Evolutionary conservation across 2,797 vertebrate species (phyloP).

Genomic region (Anguilla marmorata): DNA sequence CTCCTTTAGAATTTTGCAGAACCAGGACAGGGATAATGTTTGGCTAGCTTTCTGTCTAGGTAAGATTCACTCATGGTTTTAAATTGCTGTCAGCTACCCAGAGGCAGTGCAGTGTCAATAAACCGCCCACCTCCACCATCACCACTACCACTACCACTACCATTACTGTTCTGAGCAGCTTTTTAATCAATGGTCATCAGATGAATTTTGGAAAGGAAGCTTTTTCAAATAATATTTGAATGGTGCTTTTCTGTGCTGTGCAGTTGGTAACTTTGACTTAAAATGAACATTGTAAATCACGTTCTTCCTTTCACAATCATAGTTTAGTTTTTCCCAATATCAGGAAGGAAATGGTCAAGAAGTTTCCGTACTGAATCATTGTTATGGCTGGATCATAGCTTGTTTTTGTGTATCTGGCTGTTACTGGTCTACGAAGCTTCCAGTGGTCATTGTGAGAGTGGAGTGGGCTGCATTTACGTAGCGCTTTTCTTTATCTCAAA

Average conservation of each 20-base stretch:
- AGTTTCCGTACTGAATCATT: neutral
- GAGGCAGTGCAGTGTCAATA: too few species aligned
- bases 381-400: neutral
- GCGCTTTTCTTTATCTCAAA: neutral
- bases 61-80: conserved; percentile 1
- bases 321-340: neutral
- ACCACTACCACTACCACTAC: too few species aligned
- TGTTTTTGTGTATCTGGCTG: neutral
- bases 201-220: neutral
- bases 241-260: neutral
- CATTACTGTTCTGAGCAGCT: neutral
- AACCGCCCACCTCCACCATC: neutral
- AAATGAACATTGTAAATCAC: neutral
- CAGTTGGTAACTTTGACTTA: neutral
- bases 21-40: conserved; percentile 29
- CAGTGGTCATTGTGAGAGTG: neutral
- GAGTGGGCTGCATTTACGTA: neutral
- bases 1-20: conserved; percentile 44
- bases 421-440: neutral
- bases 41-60: conserved; percentile 13
- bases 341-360: neutral
- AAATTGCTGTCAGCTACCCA: neutral
- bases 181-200: neutral
- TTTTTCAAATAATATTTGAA: neutral
- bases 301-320: neutral